These are phyloP conservation scores for Cydia pomonella DNA, from an alignment of 1,140 invertebrate species.

Conservation along the genomic window DNA sequence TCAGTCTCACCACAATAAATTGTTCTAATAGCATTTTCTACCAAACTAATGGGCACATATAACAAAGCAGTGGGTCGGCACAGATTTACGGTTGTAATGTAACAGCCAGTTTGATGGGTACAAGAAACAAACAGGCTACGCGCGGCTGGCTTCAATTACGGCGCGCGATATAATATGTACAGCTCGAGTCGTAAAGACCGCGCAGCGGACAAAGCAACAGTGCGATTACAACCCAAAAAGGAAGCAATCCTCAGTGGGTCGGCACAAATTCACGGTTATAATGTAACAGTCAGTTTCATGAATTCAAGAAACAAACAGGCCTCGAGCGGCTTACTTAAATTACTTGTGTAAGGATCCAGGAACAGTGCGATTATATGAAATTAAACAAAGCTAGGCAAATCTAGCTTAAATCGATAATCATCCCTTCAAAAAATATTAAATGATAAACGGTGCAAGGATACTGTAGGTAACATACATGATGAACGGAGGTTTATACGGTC, in stretches of 20 bases:
- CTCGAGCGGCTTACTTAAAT: slow-evolving; percentile 55
- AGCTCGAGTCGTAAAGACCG: slow-evolving; percentile 46
- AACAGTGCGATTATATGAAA: not conserved
- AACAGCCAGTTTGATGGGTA: slow-evolving; percentile 47
- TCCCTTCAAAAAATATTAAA: too few species aligned
- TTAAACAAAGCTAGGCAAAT: too few species aligned
- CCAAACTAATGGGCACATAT: slow-evolving; percentile 18
- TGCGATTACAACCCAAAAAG: not conserved
- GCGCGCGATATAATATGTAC: slow-evolving; percentile 42
- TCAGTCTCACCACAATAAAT: slow-evolving; percentile 27
- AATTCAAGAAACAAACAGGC: slow-evolving; percentile 47
- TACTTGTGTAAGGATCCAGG: slow-evolving; percentile 41
- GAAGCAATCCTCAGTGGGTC: slow-evolving; percentile 16
- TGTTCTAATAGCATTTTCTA: slow-evolving; percentile 28
- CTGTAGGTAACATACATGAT: too few species aligned
- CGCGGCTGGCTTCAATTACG: slow-evolving; percentile 57
- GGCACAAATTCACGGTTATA: slow-evolving; percentile 43
- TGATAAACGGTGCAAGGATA: too few species aligned
- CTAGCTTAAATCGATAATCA: too few species aligned
- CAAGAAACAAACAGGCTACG: slow-evolving; percentile 52
- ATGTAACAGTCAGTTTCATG: slow-evolving; percentile 47
- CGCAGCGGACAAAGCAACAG: slow-evolving; percentile 9
- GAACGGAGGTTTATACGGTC: too few species aligned
- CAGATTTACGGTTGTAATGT: slow-evolving; percentile 45
- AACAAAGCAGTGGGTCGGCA: slow-evolving; percentile 38